phyloP scores from a whole-genome alignment of 2,113 vertebrate genomes.

The Catharus fuscescens region DNA sequence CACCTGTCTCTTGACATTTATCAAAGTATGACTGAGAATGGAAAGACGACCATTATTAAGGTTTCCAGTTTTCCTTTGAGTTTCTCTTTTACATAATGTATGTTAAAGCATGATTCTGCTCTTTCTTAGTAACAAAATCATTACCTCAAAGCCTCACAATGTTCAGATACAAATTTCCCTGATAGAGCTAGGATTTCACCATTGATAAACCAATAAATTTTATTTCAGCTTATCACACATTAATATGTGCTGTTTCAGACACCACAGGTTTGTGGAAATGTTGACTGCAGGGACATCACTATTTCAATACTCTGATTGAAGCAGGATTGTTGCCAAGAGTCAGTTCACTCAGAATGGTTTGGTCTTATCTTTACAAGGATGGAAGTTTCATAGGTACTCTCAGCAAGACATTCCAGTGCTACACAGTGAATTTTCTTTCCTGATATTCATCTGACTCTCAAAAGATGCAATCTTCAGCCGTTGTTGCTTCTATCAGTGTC shows the following conservation, averaged over 20 bases:
- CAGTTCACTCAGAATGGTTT: rapidly evolving
- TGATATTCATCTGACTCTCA: not conserved
- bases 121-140: not conserved
- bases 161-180: not conserved
- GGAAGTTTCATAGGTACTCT: not conserved
- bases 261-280: not conserved
- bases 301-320: not conserved
- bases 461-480: not conserved
- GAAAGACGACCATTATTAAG: not conserved
- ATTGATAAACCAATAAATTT: not conserved
- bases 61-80: not conserved
- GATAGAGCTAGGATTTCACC: not conserved
- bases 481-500: not conserved
- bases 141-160: not conserved
- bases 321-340: not conserved
- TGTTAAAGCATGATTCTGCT: not conserved
- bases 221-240: not conserved
- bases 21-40: not conserved
- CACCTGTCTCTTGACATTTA: not conserved
- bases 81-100: not conserved
- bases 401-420: not conserved
- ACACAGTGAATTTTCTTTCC: not conserved
- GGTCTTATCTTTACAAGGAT: not conserved
- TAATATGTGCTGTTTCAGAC: not conserved
- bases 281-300: not conserved